Percentiles rank a stretch among this genome's conserved stretches.
phyloP scores from a whole-genome alignment of 2,797 vertebrate genomes.

The Sebastes variabilis region DNA sequence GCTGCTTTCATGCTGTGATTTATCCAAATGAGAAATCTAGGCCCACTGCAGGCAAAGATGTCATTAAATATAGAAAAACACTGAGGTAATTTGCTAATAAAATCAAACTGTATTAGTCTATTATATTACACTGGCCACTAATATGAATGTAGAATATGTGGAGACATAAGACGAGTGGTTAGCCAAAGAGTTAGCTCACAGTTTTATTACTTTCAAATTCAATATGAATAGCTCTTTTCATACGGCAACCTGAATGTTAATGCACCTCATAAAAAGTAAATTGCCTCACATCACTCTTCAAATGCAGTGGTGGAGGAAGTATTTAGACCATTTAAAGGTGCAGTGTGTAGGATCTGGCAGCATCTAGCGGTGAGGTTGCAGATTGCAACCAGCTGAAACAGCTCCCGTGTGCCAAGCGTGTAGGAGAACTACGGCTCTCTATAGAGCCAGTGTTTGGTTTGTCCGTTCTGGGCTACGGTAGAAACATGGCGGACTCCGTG shows the following conservation, averaged over 20 bases:
- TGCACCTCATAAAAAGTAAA: neutral
- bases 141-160: neutral
- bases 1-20: slow-evolving; percentile 13
- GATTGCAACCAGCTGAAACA: neutral
- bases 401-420: neutral
- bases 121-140: neutral
- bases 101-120: slow-evolving; percentile 14
- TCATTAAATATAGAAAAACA: slow-evolving; percentile 4
- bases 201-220: slow-evolving; percentile 20
- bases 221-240: slow-evolving; percentile 8
- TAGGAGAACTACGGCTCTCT: neutral
- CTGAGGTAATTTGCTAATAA: neutral
- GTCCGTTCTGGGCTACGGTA: neutral
- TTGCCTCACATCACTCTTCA: neutral
- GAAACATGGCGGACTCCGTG: neutral
- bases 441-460: neutral
- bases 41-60: neutral
- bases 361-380: neutral
- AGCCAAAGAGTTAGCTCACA: neutral
- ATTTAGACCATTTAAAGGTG: neutral
- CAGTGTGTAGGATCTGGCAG: neutral
- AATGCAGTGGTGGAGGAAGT: neutral
- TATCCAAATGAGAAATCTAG: slow-evolving; percentile 30
- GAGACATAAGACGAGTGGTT: neutral
- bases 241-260: slow-evolving; percentile 1